Evolutionary conservation across 2,113 vertebrate species (phyloP), one percentile per base, ranked within the genome.

Genomic region (Trogon melanurus): DNA sequence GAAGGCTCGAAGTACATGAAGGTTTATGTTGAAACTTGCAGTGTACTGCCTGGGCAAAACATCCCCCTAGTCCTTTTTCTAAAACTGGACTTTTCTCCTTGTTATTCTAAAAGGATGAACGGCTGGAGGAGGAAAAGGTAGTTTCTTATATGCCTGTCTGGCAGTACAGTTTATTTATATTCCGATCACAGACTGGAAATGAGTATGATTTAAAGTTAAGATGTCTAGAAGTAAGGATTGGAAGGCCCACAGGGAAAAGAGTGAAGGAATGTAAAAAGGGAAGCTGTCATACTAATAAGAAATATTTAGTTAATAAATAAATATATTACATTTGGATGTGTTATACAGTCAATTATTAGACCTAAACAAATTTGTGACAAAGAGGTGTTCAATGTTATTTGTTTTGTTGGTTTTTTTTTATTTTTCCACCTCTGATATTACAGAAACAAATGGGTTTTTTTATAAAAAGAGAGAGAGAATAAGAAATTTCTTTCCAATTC

Each of bases 201-300:
- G 57, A 93, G 84, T 62, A 69, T 97, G 93, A 97, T 96, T 97
- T 97, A 97, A 97, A 84, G 88, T 81, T 97, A 97, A 91, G 75
- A 92, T 93, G 36, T 95, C 94, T 97, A 72, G 72, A 76, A 95
- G 30, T 85, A 85, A 97, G 84, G 67, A 95, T 87, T 91, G 57
- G 86, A 95, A 97, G 84, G 67, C 36, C 96, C 75, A 54, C 20
- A 15, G 58, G 90, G 93, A 91, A 96, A 96, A 95, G 70, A 85
- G 44, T 78, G 71, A 92, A 80, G 50, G 67, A 95, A 96, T 93
- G 87, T 88, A 89, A 97, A 97, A 97, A 70, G 51, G 26, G 75
- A 96, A 94, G 76, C 44, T 95, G 71, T 94, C 91, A 91, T 95
- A 96, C 53, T 94, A 89, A 92, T 88, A 72, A 94, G 71, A 96